These are phyloP conservation scores for Mercenaria mercenaria DNA, from an alignment of 1,140 invertebrate genomes.

Conservation along the genomic window DNA sequence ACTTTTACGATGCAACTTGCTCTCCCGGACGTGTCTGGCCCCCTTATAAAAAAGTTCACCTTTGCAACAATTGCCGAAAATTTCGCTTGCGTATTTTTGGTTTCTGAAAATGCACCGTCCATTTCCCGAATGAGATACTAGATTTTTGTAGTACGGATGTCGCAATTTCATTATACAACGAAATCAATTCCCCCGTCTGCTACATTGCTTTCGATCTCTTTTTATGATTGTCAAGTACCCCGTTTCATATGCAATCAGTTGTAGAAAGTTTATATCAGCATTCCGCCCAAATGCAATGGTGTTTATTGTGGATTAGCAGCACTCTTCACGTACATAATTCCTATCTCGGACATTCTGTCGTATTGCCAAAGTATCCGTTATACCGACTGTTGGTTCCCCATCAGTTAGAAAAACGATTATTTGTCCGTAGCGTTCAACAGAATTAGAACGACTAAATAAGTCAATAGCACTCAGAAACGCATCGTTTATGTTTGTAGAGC, in stretches of 20 bases:
- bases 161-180: neutral
- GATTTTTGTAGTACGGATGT: slow-evolving; percentile 32
- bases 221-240: slow-evolving; percentile 10
- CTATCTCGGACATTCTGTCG: neutral
- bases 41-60: slow-evolving; percentile 20
- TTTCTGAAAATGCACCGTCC: neutral
- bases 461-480: neutral
- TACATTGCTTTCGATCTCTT: neutral
- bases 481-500: slow-evolving; percentile 27
- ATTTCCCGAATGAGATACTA: neutral
- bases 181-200: neutral
- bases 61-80: neutral
- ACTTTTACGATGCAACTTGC: neutral
- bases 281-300: slow-evolving; percentile 11
- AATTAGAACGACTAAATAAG: neutral
- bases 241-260: slow-evolving; percentile 16
- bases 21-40: neutral
- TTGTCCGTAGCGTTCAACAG: neutral
- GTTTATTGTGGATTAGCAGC: neutral
- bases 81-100: neutral
- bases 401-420: slow-evolving; percentile 35
- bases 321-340: neutral
- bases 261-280: slow-evolving; percentile 10
- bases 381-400: neutral
- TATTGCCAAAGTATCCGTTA: neutral